Evolutionary conservation across 1,140 invertebrate species (phyloP).

Genomic region (Cyphomyrmex costatus): DNA sequence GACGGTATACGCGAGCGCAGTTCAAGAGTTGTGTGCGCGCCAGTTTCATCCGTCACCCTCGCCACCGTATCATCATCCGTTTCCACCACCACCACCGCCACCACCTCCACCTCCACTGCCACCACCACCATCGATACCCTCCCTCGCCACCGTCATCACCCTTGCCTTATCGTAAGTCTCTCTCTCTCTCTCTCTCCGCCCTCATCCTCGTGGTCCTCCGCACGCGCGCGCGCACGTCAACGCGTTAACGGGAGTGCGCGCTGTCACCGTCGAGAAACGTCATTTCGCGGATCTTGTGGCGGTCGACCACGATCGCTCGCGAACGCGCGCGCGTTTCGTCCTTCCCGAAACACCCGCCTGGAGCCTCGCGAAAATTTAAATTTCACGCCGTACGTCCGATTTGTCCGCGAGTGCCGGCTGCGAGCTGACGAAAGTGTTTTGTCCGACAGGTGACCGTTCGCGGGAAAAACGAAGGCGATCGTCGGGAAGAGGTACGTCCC

Average conservation of each 20-base stretch:
- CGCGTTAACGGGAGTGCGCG: slow-evolving; percentile 66
- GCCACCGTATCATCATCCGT: slow-evolving; percentile 46
- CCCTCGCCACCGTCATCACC: slow-evolving; percentile 27
- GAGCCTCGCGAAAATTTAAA: background rate
- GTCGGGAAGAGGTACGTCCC: background rate
- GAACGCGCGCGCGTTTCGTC: background rate
- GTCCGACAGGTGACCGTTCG: slow-evolving; percentile 6
- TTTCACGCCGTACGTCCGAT: background rate
- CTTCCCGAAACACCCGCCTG: background rate
- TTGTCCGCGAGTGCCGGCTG: slow-evolving; percentile 36
- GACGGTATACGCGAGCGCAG: slow-evolving; percentile 68
- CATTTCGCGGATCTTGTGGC: slow-evolving; percentile 39
- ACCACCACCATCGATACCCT: slow-evolving; percentile 43
- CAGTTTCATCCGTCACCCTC: slow-evolving; percentile 72
- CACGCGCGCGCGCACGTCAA: slow-evolving; percentile 43
- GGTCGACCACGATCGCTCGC: slow-evolving; percentile 39
- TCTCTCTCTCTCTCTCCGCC: slow-evolving; percentile 57
- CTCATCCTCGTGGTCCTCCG: slow-evolving; percentile 32
- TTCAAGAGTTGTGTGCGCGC: slow-evolving; percentile 74
- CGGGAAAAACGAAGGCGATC: background rate
- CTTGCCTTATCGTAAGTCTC: slow-evolving; percentile 38
- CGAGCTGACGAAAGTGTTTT: background rate
- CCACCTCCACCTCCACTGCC: slow-evolving; percentile 7
- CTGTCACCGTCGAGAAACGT: slow-evolving; percentile 62
- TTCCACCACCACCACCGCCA: slow-evolving; percentile 32